Conservation (phyloP, 2,113 vertebrate species). For the Otis tarda region DNA sequence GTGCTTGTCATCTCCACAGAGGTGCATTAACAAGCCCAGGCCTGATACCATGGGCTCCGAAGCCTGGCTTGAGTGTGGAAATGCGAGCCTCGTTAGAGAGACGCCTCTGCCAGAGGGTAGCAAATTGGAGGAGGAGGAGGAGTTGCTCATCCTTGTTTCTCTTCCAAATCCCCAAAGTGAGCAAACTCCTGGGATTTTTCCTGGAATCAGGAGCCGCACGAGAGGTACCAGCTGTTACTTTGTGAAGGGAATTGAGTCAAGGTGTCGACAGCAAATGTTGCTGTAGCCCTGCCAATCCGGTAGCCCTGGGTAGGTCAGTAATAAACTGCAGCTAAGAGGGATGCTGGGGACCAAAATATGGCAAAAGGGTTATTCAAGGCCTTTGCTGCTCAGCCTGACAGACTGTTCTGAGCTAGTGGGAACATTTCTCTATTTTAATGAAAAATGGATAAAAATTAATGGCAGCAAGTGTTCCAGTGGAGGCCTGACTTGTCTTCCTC, state of each 20-base stretch:
- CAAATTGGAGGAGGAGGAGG: not conserved
- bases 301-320: not conserved
- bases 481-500: not conserved
- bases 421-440: not conserved
- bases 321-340: not conserved
- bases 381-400: not conserved
- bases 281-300: not conserved
- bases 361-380: not conserved
- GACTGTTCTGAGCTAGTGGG: not conserved
- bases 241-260: accelerated
- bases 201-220: not conserved
- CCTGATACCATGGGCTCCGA: not conserved
- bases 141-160: not conserved
- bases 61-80: not conserved
- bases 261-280: not conserved
- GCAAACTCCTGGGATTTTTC: not conserved
- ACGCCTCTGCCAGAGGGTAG: not conserved
- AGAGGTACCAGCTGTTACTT: not conserved
- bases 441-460: not conserved
- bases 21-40: constrained; percentile 20
- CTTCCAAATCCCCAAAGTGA: not conserved
- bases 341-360: not conserved
- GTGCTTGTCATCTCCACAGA: constrained; percentile 6
- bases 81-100: not conserved
- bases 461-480: not conserved